These are phyloP conservation scores for Schizopygopsis pylzovi DNA, from an alignment of 2,797 vertebrate species.

Conservation along the genomic window DNA sequence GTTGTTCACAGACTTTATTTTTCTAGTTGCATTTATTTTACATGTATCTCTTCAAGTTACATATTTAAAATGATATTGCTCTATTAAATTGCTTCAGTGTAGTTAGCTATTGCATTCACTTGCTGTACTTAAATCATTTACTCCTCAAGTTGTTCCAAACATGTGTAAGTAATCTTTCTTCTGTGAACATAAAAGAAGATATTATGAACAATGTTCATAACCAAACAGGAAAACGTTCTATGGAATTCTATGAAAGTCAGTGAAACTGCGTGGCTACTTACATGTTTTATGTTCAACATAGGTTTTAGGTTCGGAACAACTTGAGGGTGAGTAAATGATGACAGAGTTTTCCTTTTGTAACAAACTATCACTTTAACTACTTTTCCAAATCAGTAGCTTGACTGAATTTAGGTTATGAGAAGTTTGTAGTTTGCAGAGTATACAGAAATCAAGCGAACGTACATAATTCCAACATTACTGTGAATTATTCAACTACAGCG, in stretches of 20 bases:
- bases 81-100: not conserved
- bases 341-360: not conserved
- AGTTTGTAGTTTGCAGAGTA: not conserved
- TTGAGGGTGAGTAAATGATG: not conserved
- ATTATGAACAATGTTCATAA: too few species aligned
- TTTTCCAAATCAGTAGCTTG: not conserved
- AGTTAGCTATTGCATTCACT: not conserved
- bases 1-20: not conserved
- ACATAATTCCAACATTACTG: not conserved
- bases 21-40: not conserved
- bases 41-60: not conserved
- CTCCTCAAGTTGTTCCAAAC: not conserved
- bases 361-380: not conserved
- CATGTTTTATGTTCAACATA: not conserved
- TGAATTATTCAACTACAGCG: not conserved
- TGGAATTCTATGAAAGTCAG: not conserved
- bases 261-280: not conserved
- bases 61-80: not conserved
- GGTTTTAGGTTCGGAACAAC: not conserved
- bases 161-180: too few species aligned
- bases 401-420: not conserved
- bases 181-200: too few species aligned
- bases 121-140: not conserved
- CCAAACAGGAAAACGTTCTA: not conserved
- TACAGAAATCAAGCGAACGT: not conserved